Percentiles rank a stretch among this genome's conserved stretches.
These are phyloP conservation scores for Vanessa tameamea DNA, from an alignment of 1,140 invertebrate species.

Conservation along the genomic window DNA sequence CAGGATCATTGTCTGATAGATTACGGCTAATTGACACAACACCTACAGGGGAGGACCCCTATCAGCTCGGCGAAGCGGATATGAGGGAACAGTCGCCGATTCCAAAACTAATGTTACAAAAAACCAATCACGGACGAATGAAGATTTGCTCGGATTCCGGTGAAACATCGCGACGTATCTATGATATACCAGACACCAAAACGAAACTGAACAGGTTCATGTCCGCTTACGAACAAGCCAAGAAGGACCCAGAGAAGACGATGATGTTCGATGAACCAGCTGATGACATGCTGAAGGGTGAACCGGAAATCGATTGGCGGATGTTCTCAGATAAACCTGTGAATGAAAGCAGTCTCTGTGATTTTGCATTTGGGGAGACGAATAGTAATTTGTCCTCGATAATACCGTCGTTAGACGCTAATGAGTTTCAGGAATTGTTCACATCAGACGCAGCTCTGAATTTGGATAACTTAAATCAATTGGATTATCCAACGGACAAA, in stretches of 20 bases:
- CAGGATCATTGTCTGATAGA: slow-evolving; percentile 64
- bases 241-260: slow-evolving; percentile 49
- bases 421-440: slow-evolving; percentile 61
- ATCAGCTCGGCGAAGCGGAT: slow-evolving; percentile 69
- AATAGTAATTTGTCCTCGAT: slow-evolving; percentile 44
- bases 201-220: slow-evolving; percentile 38
- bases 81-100: slow-evolving; percentile 72
- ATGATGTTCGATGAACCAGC: slow-evolving; percentile 54
- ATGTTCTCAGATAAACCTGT: slow-evolving; percentile 39
- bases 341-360: slow-evolving; percentile 52
- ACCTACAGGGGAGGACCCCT: slow-evolving; percentile 71
- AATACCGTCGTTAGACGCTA: slow-evolving; percentile 50
- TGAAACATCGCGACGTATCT: slow-evolving; percentile 47
- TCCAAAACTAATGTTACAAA: slow-evolving; percentile 70
- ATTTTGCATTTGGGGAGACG: slow-evolving; percentile 58
- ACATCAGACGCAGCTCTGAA: slow-evolving; percentile 45
- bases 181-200: slow-evolving; percentile 49
- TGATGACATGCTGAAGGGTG: slow-evolving; percentile 58
- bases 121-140: slow-evolving; percentile 63
- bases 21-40: slow-evolving; percentile 69
- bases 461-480: slow-evolving; percentile 47
- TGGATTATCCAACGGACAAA: slow-evolving; percentile 45
- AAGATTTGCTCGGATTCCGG: slow-evolving; percentile 48
- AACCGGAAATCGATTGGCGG: slow-evolving; percentile 59
- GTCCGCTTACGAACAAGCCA: slow-evolving; percentile 43